A percentile compares a stretch with the other conserved stretches of the same genome.
Evolutionary conservation across 1,140 invertebrate genomes (phyloP).

Genomic region (Whitmania pigra): DNA sequence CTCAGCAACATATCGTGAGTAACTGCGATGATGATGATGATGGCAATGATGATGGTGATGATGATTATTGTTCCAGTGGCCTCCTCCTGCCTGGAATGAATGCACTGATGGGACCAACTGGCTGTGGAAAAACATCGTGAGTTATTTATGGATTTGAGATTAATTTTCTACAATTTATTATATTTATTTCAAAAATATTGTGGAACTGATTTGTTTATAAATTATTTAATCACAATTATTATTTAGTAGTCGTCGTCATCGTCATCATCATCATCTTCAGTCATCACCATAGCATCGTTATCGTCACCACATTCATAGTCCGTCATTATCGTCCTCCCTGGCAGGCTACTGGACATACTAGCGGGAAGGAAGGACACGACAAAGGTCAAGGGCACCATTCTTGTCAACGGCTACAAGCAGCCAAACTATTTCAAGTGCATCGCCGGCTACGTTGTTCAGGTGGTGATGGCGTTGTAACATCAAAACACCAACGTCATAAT

Average conservation of each 20-base stretch:
- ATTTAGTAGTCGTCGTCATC: too few relatives aligned
- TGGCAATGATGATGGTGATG: too few relatives aligned
- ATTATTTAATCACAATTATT: too few relatives aligned
- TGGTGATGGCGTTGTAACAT: constrained; percentile 22
- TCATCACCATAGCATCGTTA: not conserved
- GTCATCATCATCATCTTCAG: too few relatives aligned
- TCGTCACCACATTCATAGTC: not conserved
- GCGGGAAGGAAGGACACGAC: constrained; percentile 38
- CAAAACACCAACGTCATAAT: too few relatives aligned
- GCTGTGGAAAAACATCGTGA: constrained; percentile 43
- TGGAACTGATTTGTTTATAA: too few relatives aligned
- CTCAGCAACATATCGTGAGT: constrained; percentile 4
- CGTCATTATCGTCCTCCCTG: constrained; percentile 4
- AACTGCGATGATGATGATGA: too few relatives aligned
- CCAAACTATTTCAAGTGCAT: constrained; percentile 42
- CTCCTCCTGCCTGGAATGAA: constrained; percentile 41
- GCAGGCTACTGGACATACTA: constrained; percentile 39
- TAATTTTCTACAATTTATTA: too few relatives aligned
- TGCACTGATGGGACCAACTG: constrained; percentile 41
- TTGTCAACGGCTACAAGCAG: constrained; percentile 38
- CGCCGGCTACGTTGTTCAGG: constrained; percentile 43
- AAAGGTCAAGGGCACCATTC: constrained; percentile 33
- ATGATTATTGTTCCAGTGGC: constrained; percentile 30
- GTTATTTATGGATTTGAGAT: constrained; percentile 24
- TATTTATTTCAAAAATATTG: too few relatives aligned